Evolutionary conservation across 2,113 vertebrate species (phyloP).

Genomic region (Pungitius pungitius): DNA sequence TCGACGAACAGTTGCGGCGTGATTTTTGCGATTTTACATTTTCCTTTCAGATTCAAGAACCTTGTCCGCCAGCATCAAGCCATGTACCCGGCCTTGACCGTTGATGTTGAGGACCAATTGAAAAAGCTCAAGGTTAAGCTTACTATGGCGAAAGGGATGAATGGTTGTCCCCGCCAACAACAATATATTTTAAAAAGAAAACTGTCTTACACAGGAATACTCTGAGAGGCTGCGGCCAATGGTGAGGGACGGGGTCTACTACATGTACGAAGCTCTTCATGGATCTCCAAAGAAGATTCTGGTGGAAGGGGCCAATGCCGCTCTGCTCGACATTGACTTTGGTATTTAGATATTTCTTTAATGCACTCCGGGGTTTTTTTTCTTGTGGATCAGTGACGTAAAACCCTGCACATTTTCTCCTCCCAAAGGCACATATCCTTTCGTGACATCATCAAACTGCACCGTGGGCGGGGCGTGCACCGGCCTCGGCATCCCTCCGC

Average conservation of each 20-base stretch:
- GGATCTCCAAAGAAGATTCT: conserved; percentile 93
- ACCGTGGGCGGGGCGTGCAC: conserved; percentile 95
- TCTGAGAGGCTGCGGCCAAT: conserved; percentile 93
- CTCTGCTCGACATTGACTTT: conserved; percentile 97
- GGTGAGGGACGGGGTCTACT: conserved; percentile 96
- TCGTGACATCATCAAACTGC: conserved; percentile 98
- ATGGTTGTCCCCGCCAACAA: neutral
- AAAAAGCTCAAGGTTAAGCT: conserved; percentile 90
- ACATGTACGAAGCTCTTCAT: conserved; percentile 96
- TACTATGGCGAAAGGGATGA: neutral
- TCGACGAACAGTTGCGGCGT: too few relatives aligned
- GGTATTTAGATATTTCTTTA: conserved; percentile 72
- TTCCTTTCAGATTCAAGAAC: conserved; percentile 91
- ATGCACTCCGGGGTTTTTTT: neutral
- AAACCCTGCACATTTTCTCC: conserved; percentile 6
- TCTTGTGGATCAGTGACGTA: neutral
- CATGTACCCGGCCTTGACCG: conserved; percentile 91
- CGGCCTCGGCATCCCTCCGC: conserved; percentile 91
- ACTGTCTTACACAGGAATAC: conserved; percentile 82
- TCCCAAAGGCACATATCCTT: conserved; percentile 93
- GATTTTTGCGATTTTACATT: too few relatives aligned
- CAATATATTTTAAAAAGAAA: too few relatives aligned
- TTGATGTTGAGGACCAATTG: conserved; percentile 90
- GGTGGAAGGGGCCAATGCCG: conserved; percentile 97
- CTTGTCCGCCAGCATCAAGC: conserved; percentile 92